phyloP scores from a whole-genome alignment of 2,888 invertebrate genomes.

The Lasioglossum zephyrum region DNA sequence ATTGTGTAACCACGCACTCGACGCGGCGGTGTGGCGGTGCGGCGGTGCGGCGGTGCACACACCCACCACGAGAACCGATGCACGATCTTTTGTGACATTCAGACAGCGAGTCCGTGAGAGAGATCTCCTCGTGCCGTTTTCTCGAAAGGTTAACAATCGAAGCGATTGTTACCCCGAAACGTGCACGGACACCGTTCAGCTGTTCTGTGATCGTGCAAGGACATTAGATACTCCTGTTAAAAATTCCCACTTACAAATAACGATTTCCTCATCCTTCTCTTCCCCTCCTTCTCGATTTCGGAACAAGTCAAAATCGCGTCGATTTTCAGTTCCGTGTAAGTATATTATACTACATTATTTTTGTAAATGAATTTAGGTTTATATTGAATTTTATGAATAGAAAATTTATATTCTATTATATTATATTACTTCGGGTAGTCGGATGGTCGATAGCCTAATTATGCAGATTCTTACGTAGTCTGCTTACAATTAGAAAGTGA shows the following conservation, averaged over 20 bases:
- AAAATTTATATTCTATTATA: no score
- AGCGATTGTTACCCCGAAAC: neutral
- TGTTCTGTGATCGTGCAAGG: neutral
- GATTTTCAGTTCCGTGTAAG: neutral
- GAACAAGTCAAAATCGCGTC: neutral
- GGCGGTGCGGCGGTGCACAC: neutral
- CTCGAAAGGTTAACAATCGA: slow-evolving; percentile 30
- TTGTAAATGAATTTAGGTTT: no score
- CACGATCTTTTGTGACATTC: slow-evolving; percentile 34
- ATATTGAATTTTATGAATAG: no score
- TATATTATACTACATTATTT: no score
- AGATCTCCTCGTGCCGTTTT: neutral
- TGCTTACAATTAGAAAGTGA: neutral
- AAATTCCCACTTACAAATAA: neutral
- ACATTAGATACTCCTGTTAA: neutral
- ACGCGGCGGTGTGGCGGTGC: neutral
- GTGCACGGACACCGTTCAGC: neutral
- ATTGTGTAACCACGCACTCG: slow-evolving; percentile 54
- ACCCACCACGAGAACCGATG: neutral
- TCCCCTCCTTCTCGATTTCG: neutral
- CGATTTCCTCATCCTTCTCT: neutral
- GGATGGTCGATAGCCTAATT: no score
- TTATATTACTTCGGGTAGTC: no score
- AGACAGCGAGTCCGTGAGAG: neutral
- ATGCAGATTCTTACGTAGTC: neutral